Evolutionary conservation across 2,797 vertebrate species (phyloP).

Genomic region (Coregonus ussuriensis): DNA sequence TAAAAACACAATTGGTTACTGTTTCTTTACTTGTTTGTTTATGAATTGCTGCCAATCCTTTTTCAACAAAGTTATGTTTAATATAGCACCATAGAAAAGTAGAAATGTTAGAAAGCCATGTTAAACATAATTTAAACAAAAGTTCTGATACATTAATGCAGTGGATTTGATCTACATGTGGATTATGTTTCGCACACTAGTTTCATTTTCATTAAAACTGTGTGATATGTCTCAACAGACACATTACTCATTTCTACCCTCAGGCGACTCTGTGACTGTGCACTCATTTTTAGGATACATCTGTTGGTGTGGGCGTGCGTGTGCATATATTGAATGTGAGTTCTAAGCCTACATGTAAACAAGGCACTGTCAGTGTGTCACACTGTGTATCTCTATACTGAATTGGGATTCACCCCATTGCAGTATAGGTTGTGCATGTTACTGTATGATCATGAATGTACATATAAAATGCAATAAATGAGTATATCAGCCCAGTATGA

Average conservation of each 20-base stretch:
- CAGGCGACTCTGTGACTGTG: neutral
- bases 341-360: neutral
- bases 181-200: neutral
- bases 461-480: neutral
- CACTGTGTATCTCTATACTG: neutral
- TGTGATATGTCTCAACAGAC: neutral
- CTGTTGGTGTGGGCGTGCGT: neutral
- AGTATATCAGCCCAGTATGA: conserved; percentile 55
- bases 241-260: neutral
- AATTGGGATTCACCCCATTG: neutral
- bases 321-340: neutral
- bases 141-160: neutral
- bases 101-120: neutral
- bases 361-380: neutral
- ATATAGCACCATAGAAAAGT: conserved; percentile 2
- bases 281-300: neutral
- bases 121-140: neutral
- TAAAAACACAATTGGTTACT: conserved; percentile 10
- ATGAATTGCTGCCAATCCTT: neutral
- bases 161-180: neutral
- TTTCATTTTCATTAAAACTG: neutral
- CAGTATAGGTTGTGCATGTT: neutral
- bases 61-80: neutral
- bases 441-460: neutral
- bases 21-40: conserved; percentile 21